Percentiles rank a stretch among this genome's conserved stretches.
Conservation (phyloP, 2,113 vertebrate genomes). For the Melanerpes aurifrons region DNA sequence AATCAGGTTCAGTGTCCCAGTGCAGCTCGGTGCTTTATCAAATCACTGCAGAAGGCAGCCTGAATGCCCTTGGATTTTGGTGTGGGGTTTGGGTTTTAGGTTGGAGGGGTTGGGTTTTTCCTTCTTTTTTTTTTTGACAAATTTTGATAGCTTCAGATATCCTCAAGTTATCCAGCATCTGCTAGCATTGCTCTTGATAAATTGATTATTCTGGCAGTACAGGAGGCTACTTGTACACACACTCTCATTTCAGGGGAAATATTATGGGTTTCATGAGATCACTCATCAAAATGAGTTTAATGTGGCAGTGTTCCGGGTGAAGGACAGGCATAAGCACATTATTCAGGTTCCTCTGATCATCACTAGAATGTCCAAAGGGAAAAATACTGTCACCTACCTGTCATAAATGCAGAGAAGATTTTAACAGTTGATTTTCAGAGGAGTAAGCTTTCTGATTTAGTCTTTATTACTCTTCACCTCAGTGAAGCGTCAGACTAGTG, state of each 20-base stretch:
- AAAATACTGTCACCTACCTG: background rate
- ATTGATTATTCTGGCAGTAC: background rate
- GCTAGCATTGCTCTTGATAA: background rate
- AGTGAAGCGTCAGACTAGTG: background rate
- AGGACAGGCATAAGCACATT: background rate
- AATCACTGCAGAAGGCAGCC: background rate
- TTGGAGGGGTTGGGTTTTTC: no score
- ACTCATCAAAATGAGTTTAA: background rate
- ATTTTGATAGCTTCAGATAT: background rate
- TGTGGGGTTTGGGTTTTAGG: background rate
- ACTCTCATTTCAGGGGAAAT: background rate
- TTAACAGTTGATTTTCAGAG: background rate
- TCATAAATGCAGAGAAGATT: accelerated
- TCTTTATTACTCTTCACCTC: background rate
- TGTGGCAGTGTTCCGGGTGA: background rate
- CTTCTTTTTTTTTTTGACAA: background rate
- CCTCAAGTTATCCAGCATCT: background rate
- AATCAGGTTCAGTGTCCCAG: background rate
- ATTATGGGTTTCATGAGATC: background rate
- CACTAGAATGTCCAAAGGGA: background rate
- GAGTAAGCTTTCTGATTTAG: background rate
- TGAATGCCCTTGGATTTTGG: no score
- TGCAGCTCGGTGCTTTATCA: background rate
- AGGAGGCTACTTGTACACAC: background rate
- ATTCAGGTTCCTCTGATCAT: background rate